phyloP scores from a whole-genome alignment of 2,113 vertebrate genomes.

The Rousettus leschenaultii region DNA sequence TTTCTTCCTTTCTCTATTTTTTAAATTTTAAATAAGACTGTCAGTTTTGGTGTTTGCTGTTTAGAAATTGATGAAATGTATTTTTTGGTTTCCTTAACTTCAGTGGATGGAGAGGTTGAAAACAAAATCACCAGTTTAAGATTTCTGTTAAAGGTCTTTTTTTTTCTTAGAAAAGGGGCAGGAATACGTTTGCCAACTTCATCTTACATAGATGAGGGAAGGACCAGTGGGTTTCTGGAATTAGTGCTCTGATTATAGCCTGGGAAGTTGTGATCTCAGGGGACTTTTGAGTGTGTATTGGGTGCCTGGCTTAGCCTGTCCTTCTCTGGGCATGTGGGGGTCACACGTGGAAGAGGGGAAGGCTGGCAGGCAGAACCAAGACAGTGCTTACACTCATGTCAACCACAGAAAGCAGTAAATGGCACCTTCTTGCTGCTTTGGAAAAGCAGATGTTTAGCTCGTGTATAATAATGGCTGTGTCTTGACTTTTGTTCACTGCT shows the following conservation, averaged over 20 bases:
- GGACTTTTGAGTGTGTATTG: neutral
- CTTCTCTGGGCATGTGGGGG: neutral
- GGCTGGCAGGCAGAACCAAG: neutral
- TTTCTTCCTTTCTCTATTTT: slow-evolving; percentile 45
- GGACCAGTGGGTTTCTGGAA: neutral
- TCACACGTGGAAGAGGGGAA: neutral
- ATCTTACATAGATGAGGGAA: neutral
- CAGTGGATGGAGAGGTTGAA: neutral
- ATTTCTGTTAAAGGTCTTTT: neutral
- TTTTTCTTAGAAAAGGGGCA: neutral
- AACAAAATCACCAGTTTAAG: slow-evolving; percentile 13
- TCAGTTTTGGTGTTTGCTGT: slow-evolving; percentile 16
- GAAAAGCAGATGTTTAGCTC: slow-evolving; percentile 14
- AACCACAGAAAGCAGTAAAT: neutral
- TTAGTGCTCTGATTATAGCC: neutral
- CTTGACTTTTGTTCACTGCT: neutral
- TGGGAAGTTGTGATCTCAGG: neutral
- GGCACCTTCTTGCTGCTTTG: slow-evolving; percentile 12
- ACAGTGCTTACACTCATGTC: neutral
- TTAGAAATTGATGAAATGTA: neutral
- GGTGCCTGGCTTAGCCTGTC: neutral
- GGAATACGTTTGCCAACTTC: neutral
- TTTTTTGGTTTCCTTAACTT: slow-evolving; percentile 28
- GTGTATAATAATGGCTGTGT: neutral
- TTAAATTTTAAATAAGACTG: slow-evolving; percentile 22